Evolutionary conservation across 1,140 invertebrate species (phyloP), one percentile per base, ranked within the genome.

Genomic region (Microplitis mediator): DNA sequence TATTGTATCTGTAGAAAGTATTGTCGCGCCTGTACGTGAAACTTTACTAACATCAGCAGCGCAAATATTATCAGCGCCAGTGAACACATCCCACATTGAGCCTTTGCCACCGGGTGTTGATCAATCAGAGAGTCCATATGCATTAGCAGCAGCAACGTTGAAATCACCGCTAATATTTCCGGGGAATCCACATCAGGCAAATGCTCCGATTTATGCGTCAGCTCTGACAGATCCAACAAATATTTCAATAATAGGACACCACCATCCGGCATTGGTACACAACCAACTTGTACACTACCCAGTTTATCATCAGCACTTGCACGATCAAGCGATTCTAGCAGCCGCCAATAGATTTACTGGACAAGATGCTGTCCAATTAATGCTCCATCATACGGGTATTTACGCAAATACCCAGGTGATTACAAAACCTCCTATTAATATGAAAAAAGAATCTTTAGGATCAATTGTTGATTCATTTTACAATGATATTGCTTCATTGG

Each of bases 381-480:
- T 86, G 79, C 78, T 84, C 9, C 86, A 86, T 70, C 86, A 84
- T 54, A 77, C 82, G 3, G 81, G 83, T 16, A 80, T 87, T 23
- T 87, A 87, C 50, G 83, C 83, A 31, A 85, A 84, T 45, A 86
- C 82, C 68, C 82, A 86, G 72, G 83, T 86, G 8, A 86, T 86
- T 35, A 81, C 84, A 0, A 88, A 84, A 58, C 84, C 84, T 5
- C 83, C 85, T 0, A 76, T 86, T 2, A 84, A 86, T 56, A 80
- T 78, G 16, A 78, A 82, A 11, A 84, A 84, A 6, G 82, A 88
- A 52, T 82, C 83, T 14, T 74, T 85, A 0, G 81, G 83, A 9
- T 87, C 88, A 0, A 90, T 87, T 3, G 77, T 91, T 13, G 87
- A 90, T 80, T 90, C 88, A 3, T 91, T 91, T 81, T 91, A 91